Conservation (phyloP, 2,113 vertebrate genomes). For the Microcebus tavaratra region DNA sequence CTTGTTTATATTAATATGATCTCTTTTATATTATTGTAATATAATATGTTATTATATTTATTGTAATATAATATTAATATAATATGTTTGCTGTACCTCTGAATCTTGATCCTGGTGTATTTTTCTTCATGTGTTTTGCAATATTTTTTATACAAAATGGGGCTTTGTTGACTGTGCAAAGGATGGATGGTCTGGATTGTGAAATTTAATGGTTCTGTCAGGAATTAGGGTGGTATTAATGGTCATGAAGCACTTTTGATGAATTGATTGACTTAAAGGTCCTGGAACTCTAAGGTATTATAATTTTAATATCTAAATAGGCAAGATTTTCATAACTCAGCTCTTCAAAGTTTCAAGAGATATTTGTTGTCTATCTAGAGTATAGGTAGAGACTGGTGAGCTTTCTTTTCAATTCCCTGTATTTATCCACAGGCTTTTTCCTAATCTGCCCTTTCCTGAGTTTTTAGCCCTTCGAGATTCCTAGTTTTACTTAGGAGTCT, state of each 20-base stretch:
- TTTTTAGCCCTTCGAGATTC: neutral
- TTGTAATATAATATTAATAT: no score
- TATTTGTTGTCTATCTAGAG: neutral
- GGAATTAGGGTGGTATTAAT: neutral
- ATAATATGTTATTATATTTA: no score
- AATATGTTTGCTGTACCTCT: neutral
- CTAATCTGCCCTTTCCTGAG: neutral
- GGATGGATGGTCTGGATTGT: no score
- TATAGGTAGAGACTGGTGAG: neutral
- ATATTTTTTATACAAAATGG: neutral
- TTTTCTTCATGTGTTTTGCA: neutral
- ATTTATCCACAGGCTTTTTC: neutral
- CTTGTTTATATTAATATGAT: neutral
- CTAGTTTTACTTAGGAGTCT: conserved; percentile 20
- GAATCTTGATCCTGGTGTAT: neutral
- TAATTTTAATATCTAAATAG: neutral
- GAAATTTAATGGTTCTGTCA: neutral
- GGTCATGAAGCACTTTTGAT: neutral
- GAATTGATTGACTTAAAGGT: neutral
- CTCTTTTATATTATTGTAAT: no score
- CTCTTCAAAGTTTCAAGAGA: neutral
- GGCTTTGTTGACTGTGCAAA: neutral
- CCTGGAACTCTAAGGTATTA: neutral
- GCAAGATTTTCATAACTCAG: neutral
- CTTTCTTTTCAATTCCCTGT: neutral